A percentile compares a stretch with the other conserved stretches of the same genome.
phyloP scores from a whole-genome alignment of 37 sponge, comb jelly and placozoan species.

The Petrosia ficiformis region DNA sequence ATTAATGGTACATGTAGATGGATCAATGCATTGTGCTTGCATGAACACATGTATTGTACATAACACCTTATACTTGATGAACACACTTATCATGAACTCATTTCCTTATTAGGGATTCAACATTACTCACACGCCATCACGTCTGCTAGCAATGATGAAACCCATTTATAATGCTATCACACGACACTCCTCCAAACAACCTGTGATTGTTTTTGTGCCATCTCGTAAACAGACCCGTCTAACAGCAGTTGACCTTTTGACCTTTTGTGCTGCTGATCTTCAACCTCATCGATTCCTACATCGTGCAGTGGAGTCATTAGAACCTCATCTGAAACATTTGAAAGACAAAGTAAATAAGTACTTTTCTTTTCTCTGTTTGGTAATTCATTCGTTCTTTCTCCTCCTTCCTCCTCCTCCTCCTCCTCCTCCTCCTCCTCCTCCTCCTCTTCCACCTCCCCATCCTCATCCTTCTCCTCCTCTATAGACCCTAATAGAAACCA shows the following conservation, averaged over 20 bases:
- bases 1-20: no score
- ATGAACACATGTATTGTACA: no score
- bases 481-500: slow-evolving; percentile 92
- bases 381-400: not conserved
- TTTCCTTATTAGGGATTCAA: slow-evolving; percentile 69
- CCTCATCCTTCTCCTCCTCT: no score
- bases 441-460: no score
- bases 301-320: slow-evolving; percentile 79
- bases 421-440: not conserved
- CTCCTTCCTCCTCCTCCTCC: not conserved
- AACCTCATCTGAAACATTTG: slow-evolving; percentile 78
- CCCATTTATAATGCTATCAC: slow-evolving; percentile 92
- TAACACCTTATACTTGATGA: not conserved
- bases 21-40: no score
- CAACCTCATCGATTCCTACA: slow-evolving; percentile 95
- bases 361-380: no score
- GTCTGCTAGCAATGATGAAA: slow-evolving; percentile 97
- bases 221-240: slow-evolving; percentile 94
- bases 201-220: slow-evolving; percentile 96
- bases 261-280: slow-evolving; percentile 85
- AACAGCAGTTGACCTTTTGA: slow-evolving; percentile 94
- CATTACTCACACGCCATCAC: slow-evolving; percentile 90
- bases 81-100: slow-evolving; percentile 6
- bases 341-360: slow-evolving; percentile 75
- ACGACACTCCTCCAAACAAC: slow-evolving; percentile 81